These are phyloP conservation scores for Muscicapa striata DNA, from an alignment of 2,797 vertebrate genomes.

Conservation along the genomic window DNA sequence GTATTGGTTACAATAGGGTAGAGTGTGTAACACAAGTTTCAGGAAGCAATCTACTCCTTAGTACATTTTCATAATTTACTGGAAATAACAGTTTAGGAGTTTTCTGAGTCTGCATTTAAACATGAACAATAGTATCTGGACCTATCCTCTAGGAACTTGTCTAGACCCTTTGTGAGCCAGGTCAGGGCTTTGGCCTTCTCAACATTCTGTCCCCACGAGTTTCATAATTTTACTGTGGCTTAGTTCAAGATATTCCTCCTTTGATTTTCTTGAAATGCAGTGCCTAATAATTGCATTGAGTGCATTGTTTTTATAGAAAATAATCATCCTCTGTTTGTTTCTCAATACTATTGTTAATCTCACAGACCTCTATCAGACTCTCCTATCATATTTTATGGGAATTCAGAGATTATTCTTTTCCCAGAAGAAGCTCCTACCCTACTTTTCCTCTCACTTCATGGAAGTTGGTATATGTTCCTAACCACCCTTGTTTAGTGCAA, in stretches of 20 bases:
- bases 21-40: background rate
- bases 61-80: background rate
- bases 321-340: background rate
- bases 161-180: background rate
- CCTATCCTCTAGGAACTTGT: background rate
- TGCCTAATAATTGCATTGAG: background rate
- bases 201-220: background rate
- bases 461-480: background rate
- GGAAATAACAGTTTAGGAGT: background rate
- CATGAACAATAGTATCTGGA: background rate
- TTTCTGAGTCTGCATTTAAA: background rate
- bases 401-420: background rate
- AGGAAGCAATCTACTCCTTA: background rate
- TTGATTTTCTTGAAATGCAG: background rate
- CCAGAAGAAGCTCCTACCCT: background rate
- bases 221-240: background rate
- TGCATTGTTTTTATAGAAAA: background rate
- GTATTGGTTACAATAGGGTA: background rate
- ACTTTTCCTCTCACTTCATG: background rate
- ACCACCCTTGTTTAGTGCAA: background rate
- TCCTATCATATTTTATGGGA: background rate
- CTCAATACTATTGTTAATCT: background rate
- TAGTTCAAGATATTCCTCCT: background rate
- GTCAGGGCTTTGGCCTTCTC: background rate
- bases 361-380: background rate